Percentiles rank a stretch among this genome's conserved stretches.
phyloP scores from a whole-genome alignment of 1,140 invertebrate genomes.

The Plectrocnemia conspersa region DNA sequence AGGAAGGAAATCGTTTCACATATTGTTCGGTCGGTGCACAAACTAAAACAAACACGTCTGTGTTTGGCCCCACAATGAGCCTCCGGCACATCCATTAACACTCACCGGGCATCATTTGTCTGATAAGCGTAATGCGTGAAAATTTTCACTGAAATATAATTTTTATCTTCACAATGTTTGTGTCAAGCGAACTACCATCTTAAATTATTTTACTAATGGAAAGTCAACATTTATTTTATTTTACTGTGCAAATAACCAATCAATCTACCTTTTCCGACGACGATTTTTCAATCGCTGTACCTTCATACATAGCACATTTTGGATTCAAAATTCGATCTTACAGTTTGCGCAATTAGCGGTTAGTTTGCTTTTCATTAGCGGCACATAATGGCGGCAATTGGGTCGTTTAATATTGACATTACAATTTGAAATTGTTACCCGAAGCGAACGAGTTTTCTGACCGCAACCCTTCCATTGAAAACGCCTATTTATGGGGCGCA shows the following conservation, averaged over 20 bases:
- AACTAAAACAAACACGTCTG: not conserved
- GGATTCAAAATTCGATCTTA: too few species aligned
- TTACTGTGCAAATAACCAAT: not conserved
- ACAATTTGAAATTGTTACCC: constrained; percentile 26
- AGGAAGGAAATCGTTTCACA: constrained; percentile 12
- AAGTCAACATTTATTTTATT: too few species aligned
- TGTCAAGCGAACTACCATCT: too few species aligned
- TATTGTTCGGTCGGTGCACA: constrained; percentile 5
- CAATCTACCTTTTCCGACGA: not conserved
- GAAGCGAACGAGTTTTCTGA: constrained; percentile 6
- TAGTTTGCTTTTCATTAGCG: constrained; percentile 33
- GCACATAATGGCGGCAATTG: constrained; percentile 28
- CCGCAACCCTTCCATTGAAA: constrained; percentile 20
- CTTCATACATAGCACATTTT: too few species aligned
- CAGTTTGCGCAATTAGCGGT: constrained; percentile 16
- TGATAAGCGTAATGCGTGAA: not conserved
- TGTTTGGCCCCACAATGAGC: not conserved
- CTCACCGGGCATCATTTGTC: too few species aligned
- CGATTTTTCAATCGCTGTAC: too few species aligned
- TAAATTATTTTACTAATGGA: too few species aligned
- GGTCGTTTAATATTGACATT: constrained; percentile 31
- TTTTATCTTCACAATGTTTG: not conserved
- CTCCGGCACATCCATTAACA: not conserved
- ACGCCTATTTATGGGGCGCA: constrained; percentile 13
- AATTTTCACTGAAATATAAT: not conserved